Percentiles rank a stretch among this genome's conserved stretches.
phyloP scores from a whole-genome alignment of 2,797 vertebrate species.

The Sebastes itinus region DNA sequence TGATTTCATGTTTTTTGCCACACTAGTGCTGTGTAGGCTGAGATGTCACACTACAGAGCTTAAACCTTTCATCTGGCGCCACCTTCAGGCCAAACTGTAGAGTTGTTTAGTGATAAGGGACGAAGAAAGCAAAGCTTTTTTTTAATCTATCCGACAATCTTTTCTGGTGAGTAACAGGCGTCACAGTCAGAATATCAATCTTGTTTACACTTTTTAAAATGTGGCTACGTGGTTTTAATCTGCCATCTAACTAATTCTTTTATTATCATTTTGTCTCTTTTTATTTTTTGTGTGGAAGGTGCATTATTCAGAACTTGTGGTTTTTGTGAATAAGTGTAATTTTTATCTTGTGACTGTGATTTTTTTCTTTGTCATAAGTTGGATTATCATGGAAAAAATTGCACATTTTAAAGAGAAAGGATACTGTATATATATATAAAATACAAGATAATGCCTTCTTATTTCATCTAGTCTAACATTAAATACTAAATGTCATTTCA shows the following conservation, averaged over 20 bases:
- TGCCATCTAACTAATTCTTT: constrained; percentile 9
- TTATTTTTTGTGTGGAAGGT: constrained; percentile 29
- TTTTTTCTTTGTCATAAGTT: constrained; percentile 40
- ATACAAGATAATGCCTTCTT: constrained; percentile 23
- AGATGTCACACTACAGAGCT: not conserved
- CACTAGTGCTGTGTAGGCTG: not conserved
- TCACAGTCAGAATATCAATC: not conserved
- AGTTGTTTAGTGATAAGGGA: not conserved
- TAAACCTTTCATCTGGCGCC: constrained; percentile 47
- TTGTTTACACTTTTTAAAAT: constrained; percentile 33
- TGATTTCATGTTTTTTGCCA: not conserved
- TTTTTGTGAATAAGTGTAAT: constrained; percentile 44
- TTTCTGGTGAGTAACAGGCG: not conserved
- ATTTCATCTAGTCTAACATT: not conserved
- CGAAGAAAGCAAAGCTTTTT: not conserved
- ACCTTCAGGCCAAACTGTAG: constrained; percentile 20
- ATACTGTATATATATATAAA: constrained; percentile 31
- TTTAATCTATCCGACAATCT: not conserved
- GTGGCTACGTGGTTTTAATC: not conserved
- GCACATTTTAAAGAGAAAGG: constrained; percentile 55
- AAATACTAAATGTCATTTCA: constrained; percentile 19
- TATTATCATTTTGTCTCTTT: not conserved
- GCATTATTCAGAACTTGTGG: constrained; percentile 12
- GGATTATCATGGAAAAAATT: constrained; percentile 25
- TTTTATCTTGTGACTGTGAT: constrained; percentile 46